phyloP scores from a whole-genome alignment of 2,113 vertebrate species.

The Syrmaticus mikado region DNA sequence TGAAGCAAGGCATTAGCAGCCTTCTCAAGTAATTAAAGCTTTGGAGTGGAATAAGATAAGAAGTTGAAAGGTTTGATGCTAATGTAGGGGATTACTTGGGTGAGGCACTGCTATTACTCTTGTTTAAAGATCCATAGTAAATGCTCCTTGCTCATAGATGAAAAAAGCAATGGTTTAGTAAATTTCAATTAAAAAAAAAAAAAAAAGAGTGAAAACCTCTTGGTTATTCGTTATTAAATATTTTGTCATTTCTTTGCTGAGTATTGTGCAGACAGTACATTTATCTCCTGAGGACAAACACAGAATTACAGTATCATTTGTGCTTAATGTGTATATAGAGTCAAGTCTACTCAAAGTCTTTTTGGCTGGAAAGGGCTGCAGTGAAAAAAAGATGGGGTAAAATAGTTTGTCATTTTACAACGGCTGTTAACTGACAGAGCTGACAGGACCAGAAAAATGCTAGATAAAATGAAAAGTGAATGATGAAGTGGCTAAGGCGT shows the following conservation, averaged over 20 bases:
- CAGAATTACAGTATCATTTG: background rate
- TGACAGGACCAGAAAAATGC: fast-evolving
- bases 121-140: constrained; percentile 21
- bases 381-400: background rate
- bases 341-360: background rate
- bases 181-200: background rate
- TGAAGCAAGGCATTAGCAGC: background rate
- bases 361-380: background rate
- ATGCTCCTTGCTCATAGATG: background rate
- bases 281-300: background rate
- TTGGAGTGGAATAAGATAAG: background rate
- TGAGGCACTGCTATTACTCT: background rate
- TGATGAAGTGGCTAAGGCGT: background rate
- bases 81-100: background rate
- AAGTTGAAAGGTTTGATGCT: constrained; percentile 2
- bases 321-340: background rate
- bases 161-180: background rate
- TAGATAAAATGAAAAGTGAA: background rate
- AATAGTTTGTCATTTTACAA: background rate
- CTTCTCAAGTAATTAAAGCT: constrained; percentile 43
- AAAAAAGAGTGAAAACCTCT: background rate
- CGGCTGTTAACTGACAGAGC: background rate
- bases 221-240: background rate
- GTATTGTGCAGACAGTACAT: background rate
- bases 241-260: background rate